Percentiles rank a stretch among this genome's conserved stretches.
Conservation (phyloP, 2,888 invertebrate genomes). For the Cepaea hortensis region DNA sequence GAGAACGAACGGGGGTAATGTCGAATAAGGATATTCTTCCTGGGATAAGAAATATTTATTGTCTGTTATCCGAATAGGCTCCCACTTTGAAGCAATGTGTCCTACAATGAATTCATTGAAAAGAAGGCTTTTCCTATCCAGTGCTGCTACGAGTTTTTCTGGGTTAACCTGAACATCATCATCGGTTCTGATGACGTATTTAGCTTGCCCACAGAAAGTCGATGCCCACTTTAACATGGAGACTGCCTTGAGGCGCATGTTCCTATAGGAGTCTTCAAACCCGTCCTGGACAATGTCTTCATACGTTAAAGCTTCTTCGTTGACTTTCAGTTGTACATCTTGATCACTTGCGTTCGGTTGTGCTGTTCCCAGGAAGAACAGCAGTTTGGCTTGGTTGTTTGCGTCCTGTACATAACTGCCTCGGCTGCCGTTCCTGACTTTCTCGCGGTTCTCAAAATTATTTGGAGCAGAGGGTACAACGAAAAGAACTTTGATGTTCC, state of each 20-base stretch:
- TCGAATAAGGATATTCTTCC: conserved; percentile 58
- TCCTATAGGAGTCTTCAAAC: conserved; percentile 73
- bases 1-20: conserved; percentile 59
- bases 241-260: conserved; percentile 73
- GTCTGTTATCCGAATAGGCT: conserved; percentile 52
- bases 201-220: conserved; percentile 66
- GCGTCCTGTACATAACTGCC: not conserved
- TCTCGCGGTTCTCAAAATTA: conserved; percentile 24
- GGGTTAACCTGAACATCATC: conserved; percentile 73
- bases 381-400: not conserved
- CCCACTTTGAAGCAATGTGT: conserved; percentile 54
- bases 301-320: conserved; percentile 51
- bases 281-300: conserved; percentile 64
- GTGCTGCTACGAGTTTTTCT: not conserved
- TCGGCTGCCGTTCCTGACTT: not conserved
- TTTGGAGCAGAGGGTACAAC: conserved; percentile 1
- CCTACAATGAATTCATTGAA: conserved; percentile 58
- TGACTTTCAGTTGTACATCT: conserved; percentile 47
- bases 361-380: conserved; percentile 27
- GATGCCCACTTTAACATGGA: conserved; percentile 69
- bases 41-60: conserved; percentile 55
- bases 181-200: conserved; percentile 72
- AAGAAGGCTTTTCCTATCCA: not conserved
- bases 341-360: not conserved
- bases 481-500: not conserved